Base-by-base conservation (phyloP, 1,140 invertebrate species). In the Hyles euphorbiae region DNA sequence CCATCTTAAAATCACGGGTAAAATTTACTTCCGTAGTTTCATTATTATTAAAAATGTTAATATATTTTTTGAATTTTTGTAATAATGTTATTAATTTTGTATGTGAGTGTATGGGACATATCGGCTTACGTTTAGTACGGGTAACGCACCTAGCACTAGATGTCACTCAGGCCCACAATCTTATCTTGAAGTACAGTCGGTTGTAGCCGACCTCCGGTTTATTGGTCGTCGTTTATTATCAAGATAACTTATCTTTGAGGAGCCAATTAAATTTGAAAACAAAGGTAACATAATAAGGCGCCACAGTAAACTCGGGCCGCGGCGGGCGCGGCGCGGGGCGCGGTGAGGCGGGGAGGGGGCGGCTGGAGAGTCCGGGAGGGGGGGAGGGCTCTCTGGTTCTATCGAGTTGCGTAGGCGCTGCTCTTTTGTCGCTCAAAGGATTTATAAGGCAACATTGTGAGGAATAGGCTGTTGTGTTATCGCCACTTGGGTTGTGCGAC, bases 251-350 rank as follows among this genome's bases (percentile, higher is more conserved):
- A 88, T 88, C 85, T 88, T 60, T 72, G 76, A 82, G 80, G 70
- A 79, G 81, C 85, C 85, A 88, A 88, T 88, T 88, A 88, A 86
- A 88, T 88, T 88, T 88, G 80, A 88, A 88, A 88, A 88, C 85
- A 88, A 88, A 85, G 83, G 81, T 86, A 86, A 85, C 83, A 83
- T 85, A 86, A 86, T 86, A 88, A 86, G 81, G 85, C 83, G 85
- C 85, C 83, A 81, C 59, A 81, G 76, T 75, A 64, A 76, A 72
- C 67, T 60, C 54, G 63, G 36, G 36, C 36, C 36, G 36, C 33
- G 40, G 59, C 52, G 43, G 58, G 49, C 40, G 60, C 48, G 54
- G 50, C 44, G 58, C n/a, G 53, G 8, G 50, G 34, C 34, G 49
- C 48, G 68, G 22, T 22, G 36, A 46, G 56, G 48, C 56, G 68